Evolutionary conservation across 2,888 invertebrate species (phyloP).

Genomic region (Chirona hameri): DNA sequence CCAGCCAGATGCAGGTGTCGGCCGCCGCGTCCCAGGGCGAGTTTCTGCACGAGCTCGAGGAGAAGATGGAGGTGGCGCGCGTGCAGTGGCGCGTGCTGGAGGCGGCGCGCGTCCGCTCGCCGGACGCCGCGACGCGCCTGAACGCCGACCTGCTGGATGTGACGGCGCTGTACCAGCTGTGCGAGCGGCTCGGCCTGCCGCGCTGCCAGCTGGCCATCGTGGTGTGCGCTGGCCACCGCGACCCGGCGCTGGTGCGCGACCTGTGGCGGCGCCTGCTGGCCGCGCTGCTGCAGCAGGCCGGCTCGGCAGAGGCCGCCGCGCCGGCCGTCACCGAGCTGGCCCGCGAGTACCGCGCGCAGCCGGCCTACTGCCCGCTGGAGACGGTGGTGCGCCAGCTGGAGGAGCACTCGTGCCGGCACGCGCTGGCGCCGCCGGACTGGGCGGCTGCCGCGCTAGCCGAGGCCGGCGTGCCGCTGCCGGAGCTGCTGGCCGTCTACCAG

Average conservation of each 20-base stretch:
- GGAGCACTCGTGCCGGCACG: constrained; percentile 24
- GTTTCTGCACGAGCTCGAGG: constrained; percentile 82
- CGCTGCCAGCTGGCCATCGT: constrained; percentile 93
- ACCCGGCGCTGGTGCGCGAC: constrained; percentile 78
- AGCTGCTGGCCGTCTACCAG: constrained; percentile 77
- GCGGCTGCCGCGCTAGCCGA: constrained; percentile 54
- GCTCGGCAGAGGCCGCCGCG: constrained; percentile 39
- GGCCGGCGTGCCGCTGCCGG: constrained; percentile 70
- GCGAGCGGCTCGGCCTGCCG: constrained; percentile 82
- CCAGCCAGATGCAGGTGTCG: constrained; percentile 55
- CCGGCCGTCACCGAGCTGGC: constrained; percentile 63
- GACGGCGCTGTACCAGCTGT: constrained; percentile 72
- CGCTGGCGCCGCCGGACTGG: constrained; percentile 44
- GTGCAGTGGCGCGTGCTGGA: constrained; percentile 67
- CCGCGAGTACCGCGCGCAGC: constrained; percentile 53
- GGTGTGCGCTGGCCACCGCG: constrained; percentile 89
- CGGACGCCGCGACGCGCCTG: constrained; percentile 61
- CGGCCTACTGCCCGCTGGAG: constrained; percentile 38
- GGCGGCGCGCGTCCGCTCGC: constrained; percentile 53
- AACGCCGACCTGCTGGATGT: constrained; percentile 81
- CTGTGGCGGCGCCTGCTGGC: constrained; percentile 78
- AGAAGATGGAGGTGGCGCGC: constrained; percentile 86
- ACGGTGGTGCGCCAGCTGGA: constrained; percentile 35
- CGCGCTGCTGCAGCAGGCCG: constrained; percentile 13
- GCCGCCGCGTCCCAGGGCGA: constrained; percentile 69